phyloP scores from a whole-genome alignment of 2,888 invertebrate species.

The Hypomecis punctinalis region DNA sequence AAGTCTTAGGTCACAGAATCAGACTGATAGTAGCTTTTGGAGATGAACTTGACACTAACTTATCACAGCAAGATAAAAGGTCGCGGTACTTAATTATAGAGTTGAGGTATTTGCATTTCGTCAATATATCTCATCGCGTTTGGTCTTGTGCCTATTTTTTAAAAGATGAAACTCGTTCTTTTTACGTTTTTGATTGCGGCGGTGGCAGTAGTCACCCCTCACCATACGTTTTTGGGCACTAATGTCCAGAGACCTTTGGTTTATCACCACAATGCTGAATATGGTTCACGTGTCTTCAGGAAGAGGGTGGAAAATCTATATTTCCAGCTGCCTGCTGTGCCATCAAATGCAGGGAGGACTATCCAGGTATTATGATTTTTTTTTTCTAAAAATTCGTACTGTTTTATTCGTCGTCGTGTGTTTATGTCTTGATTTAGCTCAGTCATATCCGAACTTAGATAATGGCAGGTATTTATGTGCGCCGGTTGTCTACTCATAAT shows the following conservation, averaged over 20 bases:
- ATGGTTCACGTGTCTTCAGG: conserved; percentile 50
- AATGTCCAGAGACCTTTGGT: conserved; percentile 57
- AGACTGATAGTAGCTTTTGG: neutral
- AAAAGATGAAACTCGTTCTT: conserved; percentile 49
- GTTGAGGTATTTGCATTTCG: neutral
- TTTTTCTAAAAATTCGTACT: conserved; percentile 17
- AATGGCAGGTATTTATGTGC: too few relatives aligned
- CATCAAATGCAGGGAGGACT: conserved; percentile 3
- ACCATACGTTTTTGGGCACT: conserved; percentile 66
- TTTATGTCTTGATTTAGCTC: too few relatives aligned
- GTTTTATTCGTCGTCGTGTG: too few relatives aligned
- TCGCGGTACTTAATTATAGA: neutral
- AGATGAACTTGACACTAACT: conserved; percentile 2
- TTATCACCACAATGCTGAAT: conserved; percentile 53
- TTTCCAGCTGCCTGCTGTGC: conserved; percentile 51
- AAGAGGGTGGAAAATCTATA: conserved; percentile 65
- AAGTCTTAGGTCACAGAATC: neutral
- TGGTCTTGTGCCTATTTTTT: neutral
- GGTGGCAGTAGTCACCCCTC: conserved; percentile 57
- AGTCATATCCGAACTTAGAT: too few relatives aligned
- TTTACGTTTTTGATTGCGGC: conserved; percentile 48
- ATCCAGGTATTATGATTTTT: conserved; percentile 10
- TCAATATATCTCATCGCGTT: neutral
- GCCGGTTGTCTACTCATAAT: too few relatives aligned
- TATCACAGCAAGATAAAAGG: conserved; percentile 2